phyloP scores from a whole-genome alignment of 2,888 invertebrate genomes.

The Tetragonula carbonaria region DNA sequence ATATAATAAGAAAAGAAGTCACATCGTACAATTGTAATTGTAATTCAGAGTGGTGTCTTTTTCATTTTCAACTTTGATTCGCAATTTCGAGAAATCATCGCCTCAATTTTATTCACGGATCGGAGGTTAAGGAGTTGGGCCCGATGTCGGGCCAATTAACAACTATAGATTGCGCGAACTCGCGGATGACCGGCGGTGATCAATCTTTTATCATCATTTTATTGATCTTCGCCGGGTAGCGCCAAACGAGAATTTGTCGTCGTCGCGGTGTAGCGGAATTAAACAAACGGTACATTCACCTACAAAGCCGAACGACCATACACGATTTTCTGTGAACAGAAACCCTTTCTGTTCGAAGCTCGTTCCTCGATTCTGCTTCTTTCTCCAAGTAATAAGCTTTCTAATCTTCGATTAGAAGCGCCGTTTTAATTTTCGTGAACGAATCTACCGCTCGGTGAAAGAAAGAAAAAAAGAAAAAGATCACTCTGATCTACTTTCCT shows the following conservation, averaged over 20 bases:
- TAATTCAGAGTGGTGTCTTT: no score
- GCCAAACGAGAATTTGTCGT: constrained; percentile 29
- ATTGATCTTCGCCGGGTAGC: constrained; percentile 43
- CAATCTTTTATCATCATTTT: constrained; percentile 30
- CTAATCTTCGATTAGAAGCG: no score
- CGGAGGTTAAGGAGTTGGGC: neutral
- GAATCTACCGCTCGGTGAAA: constrained; percentile 1
- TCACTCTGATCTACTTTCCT: neutral
- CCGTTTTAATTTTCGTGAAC: neutral
- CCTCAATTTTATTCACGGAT: neutral
- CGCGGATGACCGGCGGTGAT: constrained; percentile 15
- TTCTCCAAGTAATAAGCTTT: neutral
- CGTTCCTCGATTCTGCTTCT: constrained; percentile 6
- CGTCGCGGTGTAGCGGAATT: constrained; percentile 34
- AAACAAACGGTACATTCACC: constrained; percentile 59
- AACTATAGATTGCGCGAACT: constrained; percentile 13
- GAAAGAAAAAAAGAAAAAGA: constrained; percentile 4
- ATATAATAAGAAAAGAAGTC: no score
- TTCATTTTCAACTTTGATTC: no score
- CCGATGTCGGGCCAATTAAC: constrained; percentile 28
- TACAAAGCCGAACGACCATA: constrained; percentile 48
- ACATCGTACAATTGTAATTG: no score
- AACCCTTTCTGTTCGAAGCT: constrained; percentile 10
- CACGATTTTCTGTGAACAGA: constrained; percentile 24
- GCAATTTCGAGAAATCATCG: no score